A percentile compares a stretch with the other conserved stretches of the same genome.
These are phyloP conservation scores for Dromius quadrimaculatus DNA, from an alignment of 2,888 invertebrate species.

Conservation along the genomic window DNA sequence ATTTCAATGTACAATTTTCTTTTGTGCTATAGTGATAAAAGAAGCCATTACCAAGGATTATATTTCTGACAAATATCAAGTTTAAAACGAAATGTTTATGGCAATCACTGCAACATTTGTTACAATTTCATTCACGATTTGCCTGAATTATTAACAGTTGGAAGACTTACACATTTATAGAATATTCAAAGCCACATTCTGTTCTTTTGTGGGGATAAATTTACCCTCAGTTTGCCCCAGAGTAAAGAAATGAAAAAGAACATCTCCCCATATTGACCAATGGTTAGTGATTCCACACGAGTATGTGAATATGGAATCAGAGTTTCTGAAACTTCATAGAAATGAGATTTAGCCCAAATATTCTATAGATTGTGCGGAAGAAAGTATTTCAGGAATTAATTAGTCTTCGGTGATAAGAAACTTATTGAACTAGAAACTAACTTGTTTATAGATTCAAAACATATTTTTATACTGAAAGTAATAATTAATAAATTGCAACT, in stretches of 20 bases:
- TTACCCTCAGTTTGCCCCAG: slow-evolving; percentile 17
- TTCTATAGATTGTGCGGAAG: slow-evolving; percentile 7
- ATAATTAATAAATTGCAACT: slow-evolving; percentile 29
- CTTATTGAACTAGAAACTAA: slow-evolving; percentile 24
- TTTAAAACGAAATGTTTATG: too few relatives aligned
- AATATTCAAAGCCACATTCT: slow-evolving; percentile 24
- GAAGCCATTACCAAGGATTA: too few relatives aligned
- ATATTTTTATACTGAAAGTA: slow-evolving; percentile 11
- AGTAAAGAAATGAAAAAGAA: slow-evolving; percentile 42
- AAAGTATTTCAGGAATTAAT: slow-evolving; percentile 24
- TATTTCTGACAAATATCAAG: too few relatives aligned
- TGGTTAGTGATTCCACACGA: slow-evolving; percentile 46
- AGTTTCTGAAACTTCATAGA: neutral
- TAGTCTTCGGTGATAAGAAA: slow-evolving; percentile 5
- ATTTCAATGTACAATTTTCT: too few relatives aligned
- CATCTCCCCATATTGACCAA: slow-evolving; percentile 37
- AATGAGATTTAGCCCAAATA: neutral
- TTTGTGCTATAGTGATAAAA: too few relatives aligned
- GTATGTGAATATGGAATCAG: slow-evolving; percentile 43
- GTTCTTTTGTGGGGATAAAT: slow-evolving; percentile 14
- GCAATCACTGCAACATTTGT: slow-evolving; percentile 7
- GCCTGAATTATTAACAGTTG: slow-evolving; percentile 14
- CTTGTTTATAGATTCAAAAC: slow-evolving; percentile 18
- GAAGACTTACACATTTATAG: slow-evolving; percentile 22
- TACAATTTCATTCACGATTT: slow-evolving; percentile 5